Conservation (phyloP, 2,797 vertebrate species). For the Morelia viridis region DNA sequence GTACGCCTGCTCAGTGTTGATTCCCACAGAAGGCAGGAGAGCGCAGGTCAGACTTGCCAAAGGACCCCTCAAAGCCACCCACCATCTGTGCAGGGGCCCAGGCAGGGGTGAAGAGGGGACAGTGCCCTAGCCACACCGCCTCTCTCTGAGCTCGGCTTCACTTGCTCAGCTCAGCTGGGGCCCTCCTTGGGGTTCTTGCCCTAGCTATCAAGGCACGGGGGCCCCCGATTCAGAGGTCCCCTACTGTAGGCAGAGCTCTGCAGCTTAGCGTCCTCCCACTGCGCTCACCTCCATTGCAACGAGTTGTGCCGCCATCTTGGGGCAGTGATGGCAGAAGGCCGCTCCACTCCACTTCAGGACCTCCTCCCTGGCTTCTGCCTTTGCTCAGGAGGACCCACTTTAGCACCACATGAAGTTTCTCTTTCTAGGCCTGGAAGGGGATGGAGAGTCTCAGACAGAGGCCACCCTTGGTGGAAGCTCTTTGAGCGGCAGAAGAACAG, state of each 20-base stretch:
- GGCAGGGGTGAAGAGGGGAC: neutral
- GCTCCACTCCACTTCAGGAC: neutral
- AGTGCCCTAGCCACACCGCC: neutral
- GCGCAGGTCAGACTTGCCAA: neutral
- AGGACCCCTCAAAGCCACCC: neutral
- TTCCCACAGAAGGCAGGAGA: neutral
- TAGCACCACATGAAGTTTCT: conserved; percentile 88
- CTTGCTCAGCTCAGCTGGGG: neutral
- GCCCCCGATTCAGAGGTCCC: neutral
- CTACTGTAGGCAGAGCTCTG: neutral
- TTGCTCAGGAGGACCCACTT: conserved; percentile 85
- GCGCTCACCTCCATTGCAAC: conserved; percentile 16
- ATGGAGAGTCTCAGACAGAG: neutral
- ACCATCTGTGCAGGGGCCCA: neutral
- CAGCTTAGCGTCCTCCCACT: too few relatives aligned
- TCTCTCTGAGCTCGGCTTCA: neutral
- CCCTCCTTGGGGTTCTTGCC: neutral
- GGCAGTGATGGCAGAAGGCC: too few relatives aligned
- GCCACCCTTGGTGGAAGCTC: neutral
- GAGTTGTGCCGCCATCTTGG: neutral
- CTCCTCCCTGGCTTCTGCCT: conserved; percentile 67
- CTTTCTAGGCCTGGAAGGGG: conserved; percentile 60
- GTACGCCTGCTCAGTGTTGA: neutral
- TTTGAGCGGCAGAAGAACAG: neutral
- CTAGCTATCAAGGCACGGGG: neutral